These are phyloP conservation scores for Delichon dasypus DNA, from an alignment of 2,797 vertebrate species.

Conservation along the genomic window DNA sequence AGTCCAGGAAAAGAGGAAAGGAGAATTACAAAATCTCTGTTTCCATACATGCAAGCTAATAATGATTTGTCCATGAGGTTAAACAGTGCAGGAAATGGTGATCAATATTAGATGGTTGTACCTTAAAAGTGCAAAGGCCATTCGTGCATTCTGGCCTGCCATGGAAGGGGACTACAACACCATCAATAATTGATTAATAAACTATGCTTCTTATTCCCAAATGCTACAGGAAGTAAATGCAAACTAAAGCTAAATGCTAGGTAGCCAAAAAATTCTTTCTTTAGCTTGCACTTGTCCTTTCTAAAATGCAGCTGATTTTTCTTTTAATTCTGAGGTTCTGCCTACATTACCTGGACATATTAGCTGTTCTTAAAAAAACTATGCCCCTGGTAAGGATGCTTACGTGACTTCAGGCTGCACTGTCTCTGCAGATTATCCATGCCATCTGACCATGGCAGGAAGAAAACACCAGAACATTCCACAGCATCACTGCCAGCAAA, in stretches of 20 bases:
- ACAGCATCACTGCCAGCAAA: neutral
- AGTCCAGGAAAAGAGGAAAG: constrained; percentile 5
- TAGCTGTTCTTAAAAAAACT: neutral
- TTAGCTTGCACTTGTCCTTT: constrained; percentile 40
- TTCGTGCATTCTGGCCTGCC: constrained; percentile 46
- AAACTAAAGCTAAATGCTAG: neutral
- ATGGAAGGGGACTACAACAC: constrained; percentile 47
- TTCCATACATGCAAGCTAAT: neutral
- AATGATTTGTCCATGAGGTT: constrained; percentile 43
- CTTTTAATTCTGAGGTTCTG: neutral
- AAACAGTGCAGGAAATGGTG: constrained; percentile 36
- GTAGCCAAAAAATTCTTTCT: constrained; percentile 29
- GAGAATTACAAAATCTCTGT: constrained; percentile 24
- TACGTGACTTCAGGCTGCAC: neutral
- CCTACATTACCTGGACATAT: neutral
- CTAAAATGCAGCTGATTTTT: constrained; percentile 29
- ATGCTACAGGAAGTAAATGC: constrained; percentile 58
- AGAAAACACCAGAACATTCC: neutral
- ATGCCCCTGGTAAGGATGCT: neutral
- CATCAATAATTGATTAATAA: constrained; percentile 73
- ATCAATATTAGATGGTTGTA: constrained; percentile 28
- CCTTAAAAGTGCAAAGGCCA: constrained; percentile 66
- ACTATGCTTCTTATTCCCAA: constrained; percentile 64
- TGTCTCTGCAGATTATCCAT: constrained; percentile 3
- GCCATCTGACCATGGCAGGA: neutral